phyloP scores from a whole-genome alignment of 2,113 vertebrate species.

The Caretta caretta region DNA sequence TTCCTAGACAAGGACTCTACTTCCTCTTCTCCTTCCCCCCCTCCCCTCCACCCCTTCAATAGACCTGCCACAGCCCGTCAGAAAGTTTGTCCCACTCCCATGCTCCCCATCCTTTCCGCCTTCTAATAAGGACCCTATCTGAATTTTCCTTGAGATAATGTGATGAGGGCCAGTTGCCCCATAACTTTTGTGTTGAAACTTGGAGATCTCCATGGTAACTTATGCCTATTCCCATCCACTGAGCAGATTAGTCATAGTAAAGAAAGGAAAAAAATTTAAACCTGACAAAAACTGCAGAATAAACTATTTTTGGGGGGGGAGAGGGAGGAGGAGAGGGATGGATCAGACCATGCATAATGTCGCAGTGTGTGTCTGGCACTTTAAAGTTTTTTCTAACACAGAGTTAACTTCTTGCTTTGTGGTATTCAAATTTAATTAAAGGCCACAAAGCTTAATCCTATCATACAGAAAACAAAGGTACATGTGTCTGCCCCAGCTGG shows the following conservation, averaged over 20 bases:
- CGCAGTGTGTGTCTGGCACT: neutral
- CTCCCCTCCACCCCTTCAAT: neutral
- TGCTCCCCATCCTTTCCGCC: neutral
- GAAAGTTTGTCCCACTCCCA: neutral
- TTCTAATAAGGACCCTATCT: neutral
- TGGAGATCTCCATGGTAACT: neutral
- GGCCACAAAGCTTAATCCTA: conserved; percentile 36
- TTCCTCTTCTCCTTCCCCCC: neutral
- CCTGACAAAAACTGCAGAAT: neutral
- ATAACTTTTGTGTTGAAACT: neutral
- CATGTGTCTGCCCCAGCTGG: neutral
- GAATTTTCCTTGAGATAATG: neutral
- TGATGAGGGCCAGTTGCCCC: neutral
- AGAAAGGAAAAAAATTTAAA: neutral
- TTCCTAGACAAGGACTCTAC: neutral
- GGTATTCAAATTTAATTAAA: conserved; percentile 41
- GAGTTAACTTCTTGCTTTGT: conserved; percentile 31
- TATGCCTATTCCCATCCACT: neutral
- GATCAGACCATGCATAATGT: neutral
- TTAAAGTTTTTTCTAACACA: neutral
- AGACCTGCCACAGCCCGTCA: neutral
- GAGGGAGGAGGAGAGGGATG: neutral
- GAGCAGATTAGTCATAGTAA: neutral
- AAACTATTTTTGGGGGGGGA: neutral
- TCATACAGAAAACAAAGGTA: conserved; percentile 34